phyloP scores from a whole-genome alignment of 2,888 invertebrate species.

The Drosophila austrosaltans region DNA sequence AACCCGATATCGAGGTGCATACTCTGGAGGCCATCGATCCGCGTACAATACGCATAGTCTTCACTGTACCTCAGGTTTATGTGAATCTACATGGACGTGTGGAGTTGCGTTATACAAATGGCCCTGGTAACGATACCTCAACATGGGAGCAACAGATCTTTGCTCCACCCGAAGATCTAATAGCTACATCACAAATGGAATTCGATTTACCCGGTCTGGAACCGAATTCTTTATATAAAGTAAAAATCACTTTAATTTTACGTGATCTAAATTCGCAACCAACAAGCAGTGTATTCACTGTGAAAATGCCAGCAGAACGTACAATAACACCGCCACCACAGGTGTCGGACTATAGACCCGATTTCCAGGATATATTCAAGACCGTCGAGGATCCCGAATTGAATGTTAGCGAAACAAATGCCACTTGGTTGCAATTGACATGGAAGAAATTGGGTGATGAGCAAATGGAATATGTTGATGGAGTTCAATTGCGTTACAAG shows the following conservation, averaged over 20 bases:
- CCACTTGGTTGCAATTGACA: conserved; percentile 90
- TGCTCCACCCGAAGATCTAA: conserved; percentile 92
- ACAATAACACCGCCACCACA: conserved; percentile 84
- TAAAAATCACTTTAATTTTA: conserved; percentile 91
- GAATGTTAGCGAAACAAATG: conserved; percentile 89
- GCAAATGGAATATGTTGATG: conserved; percentile 93
- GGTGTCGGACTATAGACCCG: conserved; percentile 81
- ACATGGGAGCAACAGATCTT: conserved; percentile 94
- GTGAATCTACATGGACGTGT: conserved; percentile 94
- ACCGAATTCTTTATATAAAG: conserved; percentile 91
- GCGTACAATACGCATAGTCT: conserved; percentile 91
- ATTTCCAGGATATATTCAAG: conserved; percentile 84
- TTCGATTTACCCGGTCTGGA: conserved; percentile 91
- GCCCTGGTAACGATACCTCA: conserved; percentile 88
- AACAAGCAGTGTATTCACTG: conserved; percentile 89
- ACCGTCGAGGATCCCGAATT: conserved; percentile 89
- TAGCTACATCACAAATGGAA: conserved; percentile 93
- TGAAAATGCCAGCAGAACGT: conserved; percentile 87
- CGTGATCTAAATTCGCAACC: conserved; percentile 91
- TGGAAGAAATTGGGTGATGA: conserved; percentile 93
- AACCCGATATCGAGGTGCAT: conserved; percentile 84
- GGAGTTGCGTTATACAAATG: conserved; percentile 93
- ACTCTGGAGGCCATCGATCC: conserved; percentile 90
- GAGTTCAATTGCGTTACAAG: conserved; percentile 93
- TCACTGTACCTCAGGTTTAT: conserved; percentile 91